These are phyloP conservation scores for Xestia rhomboidea DNA, from an alignment of 2,888 invertebrate species.

Conservation along the genomic window DNA sequence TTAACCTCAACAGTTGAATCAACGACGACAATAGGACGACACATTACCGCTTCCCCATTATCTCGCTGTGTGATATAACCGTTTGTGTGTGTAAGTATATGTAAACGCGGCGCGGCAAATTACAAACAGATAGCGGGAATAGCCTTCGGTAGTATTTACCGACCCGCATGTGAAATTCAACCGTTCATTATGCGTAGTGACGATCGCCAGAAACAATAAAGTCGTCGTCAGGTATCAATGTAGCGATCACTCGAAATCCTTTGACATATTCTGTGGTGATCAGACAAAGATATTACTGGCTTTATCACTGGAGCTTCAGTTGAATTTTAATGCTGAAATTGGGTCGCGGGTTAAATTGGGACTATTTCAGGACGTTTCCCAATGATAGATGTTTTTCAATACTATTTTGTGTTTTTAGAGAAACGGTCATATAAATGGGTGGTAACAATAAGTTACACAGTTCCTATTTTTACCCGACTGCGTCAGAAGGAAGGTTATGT, in stretches of 20 bases:
- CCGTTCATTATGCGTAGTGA: slow-evolving; percentile 70
- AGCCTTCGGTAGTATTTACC: slow-evolving; percentile 65
- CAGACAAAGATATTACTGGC: slow-evolving; percentile 17
- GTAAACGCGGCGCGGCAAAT: slow-evolving; percentile 57
- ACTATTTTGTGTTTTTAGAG: background rate
- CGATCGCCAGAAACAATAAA: slow-evolving; percentile 60
- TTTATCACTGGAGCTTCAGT: slow-evolving; percentile 3
- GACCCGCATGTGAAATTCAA: slow-evolving; percentile 74
- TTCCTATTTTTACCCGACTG: too few relatives aligned
- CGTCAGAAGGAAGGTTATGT: too few relatives aligned
- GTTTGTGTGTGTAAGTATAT: slow-evolving; percentile 19
- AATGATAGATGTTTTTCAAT: background rate
- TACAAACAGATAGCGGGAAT: slow-evolving; percentile 58
- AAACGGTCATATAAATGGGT: background rate
- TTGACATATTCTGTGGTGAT: slow-evolving; percentile 32
- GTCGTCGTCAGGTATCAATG: slow-evolving; percentile 42
- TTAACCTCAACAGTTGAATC: slow-evolving; percentile 5
- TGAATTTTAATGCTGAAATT: background rate
- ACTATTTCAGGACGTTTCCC: background rate
- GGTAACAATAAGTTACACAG: background rate
- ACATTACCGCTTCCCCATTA: slow-evolving; percentile 37
- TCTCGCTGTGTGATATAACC: slow-evolving; percentile 3
- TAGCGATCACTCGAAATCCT: slow-evolving; percentile 36
- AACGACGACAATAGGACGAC: slow-evolving; percentile 9
- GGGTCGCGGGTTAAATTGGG: background rate